Evolutionary conservation across 2,797 vertebrate species (phyloP), one percentile per base, ranked within the genome.

Genomic region (Botia almorhae): DNA sequence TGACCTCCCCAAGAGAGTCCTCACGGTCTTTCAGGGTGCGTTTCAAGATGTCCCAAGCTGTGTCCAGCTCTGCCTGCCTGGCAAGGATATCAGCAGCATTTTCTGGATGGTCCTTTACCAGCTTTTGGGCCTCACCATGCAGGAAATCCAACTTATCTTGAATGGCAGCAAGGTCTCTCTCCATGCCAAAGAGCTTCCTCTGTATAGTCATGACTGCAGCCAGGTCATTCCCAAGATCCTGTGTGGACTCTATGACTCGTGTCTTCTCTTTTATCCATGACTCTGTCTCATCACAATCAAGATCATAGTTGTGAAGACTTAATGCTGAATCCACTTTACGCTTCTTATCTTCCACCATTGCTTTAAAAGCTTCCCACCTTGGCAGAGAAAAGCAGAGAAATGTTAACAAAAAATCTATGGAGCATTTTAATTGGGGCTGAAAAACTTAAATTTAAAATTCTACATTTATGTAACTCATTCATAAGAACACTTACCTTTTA

Each of bases 131-230:
- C 65, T 99, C 97, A 0, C 83, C 89, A 77, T 89, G 91, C 83
- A 99, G 89, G 86, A 91, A 74, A 2, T 83, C 87, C 17, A 98
- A 90, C 65, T 97, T 96, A 82, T 87, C 84, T 51, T 95, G 88
- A 14, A 98, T 97, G 69, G 96, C 95, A 0, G 88, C 94, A 81
- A 98, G 88, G 56, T 99, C 98, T 23, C 96, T 93, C 88, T 99
- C 96, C 29, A 99, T 95, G 81, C 98, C 98, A 0, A 94, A 96
- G n/a, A 99, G 91, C 85, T 98, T 99, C 88, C 98, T 94, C 87
- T 99, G 98, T 87, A 98, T 97, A 85, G 96, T 95, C 88, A 99
- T 95, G 87, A 99, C 91, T 0, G 97, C 95, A 0, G 95, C 93
- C 82, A 99, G 90, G 89, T 99, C 97, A 16, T 92, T 96, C 56